Conservation (phyloP, 2,113 vertebrate species). For the Sus scrofa region T2T-Sscrofa CM000815.6:88406001-88406500, state of each 20-base stretch:
- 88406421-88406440: background rate
- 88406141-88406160: conserved; percentile 12
- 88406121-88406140: conserved; percentile 11
- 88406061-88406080: background rate
- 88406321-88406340: background rate
- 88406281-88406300: conserved; percentile 55
- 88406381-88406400: background rate
- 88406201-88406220: conserved; percentile 64
- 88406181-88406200: conserved; percentile 8
- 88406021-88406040: background rate
- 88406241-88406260: conserved; percentile 62
- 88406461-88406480: background rate
- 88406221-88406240: conserved; percentile 36
- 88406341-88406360: background rate
- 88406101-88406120: conserved; percentile 11
- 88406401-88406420: background rate
- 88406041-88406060: background rate
- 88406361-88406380: background rate
- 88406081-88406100: background rate
- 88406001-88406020: background rate
- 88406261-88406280: conserved; percentile 62
- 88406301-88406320: conserved; percentile 10
- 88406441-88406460: background rate
- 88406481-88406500: background rate
- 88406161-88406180: background rate